Evolutionary conservation across 2,797 vertebrate genomes (phyloP), one percentile per base, ranked within the genome.

Genomic region (Nannoperca australis): DNA sequence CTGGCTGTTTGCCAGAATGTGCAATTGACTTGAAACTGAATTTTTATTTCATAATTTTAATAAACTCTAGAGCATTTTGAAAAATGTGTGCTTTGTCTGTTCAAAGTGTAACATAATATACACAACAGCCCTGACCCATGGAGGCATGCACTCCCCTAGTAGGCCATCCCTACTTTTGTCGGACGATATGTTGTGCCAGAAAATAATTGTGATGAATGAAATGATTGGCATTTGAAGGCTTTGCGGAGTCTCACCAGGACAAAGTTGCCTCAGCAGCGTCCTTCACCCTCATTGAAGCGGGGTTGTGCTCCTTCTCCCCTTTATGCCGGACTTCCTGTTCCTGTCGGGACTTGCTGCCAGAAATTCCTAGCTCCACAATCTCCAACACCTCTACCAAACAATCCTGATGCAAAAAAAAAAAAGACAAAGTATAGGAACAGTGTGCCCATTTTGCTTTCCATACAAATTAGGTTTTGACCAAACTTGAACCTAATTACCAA

Each of bases 291-390:
- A 98, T 97, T 22, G 98, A 99, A 14, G 98, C 98, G 0, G 98
- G 98, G 88, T 97, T 99, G 91, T 96, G 97, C 76, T 99, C 97
- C 84, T 99, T 99, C 81, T 99, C 97, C 49, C 96, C 97, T 95
- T 99, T 99, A 90, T 97, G 97, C 42, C 97, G 95, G 73, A 98
- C 95, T 70, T 98, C 97, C 88, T 97, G 97, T 24, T 98, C 97
- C 47, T 95, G 96, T 85, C 96, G 96, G 60, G 97, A 99, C 84
- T 99, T 99, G 90, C 97, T 98, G 82, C 98, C 98, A 0, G 98
- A 99, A 88, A 99, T 98, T 68, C 98, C 98, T 77, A 99, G 91
- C 92, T 99, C 98, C 81, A 99, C 98, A 74, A 99, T 99, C 88
- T 99, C 98, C 88, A 99, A 88, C 24, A 99, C 98, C 88, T 99